Conservation (phyloP, 1,140 invertebrate species). For the Drosophila teissieri region DNA sequence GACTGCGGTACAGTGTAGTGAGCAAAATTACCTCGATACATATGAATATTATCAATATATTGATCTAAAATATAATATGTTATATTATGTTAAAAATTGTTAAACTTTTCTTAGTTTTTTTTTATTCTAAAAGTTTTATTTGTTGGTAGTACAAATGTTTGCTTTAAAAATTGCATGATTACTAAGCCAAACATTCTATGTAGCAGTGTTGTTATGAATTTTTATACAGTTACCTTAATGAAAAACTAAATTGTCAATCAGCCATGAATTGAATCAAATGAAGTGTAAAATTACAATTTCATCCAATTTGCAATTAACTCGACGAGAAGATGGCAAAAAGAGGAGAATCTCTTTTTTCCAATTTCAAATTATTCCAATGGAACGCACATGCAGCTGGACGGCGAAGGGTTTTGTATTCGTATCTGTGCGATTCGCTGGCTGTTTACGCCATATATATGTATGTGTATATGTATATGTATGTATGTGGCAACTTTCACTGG, state of each 20-base stretch:
- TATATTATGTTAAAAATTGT: too few relatives aligned
- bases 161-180: not conserved
- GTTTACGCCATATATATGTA: conserved; percentile 13
- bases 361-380: conserved; percentile 82
- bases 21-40: not conserved
- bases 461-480: not conserved
- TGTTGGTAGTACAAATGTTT: not conserved
- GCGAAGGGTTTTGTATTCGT: conserved; percentile 27
- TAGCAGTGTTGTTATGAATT: conserved; percentile 11
- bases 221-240: conserved; percentile 67
- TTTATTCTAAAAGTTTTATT: not conserved
- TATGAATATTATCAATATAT: too few relatives aligned
- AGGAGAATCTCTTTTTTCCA: conserved; percentile 50
- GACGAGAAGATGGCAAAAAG: conserved; percentile 71
- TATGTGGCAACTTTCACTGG: conserved; percentile 53
- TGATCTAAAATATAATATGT: too few relatives aligned
- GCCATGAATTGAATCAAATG: conserved; percentile 84
- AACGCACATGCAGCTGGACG: conserved; percentile 67
- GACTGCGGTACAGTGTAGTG: not conserved
- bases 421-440: conserved; percentile 5
- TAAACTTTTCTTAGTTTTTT: too few relatives aligned
- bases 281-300: conserved; percentile 85
- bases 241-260: conserved; percentile 84
- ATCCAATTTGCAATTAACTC: conserved; percentile 85
- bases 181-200: not conserved